Conservation (phyloP, 1,140 invertebrate genomes). For the Eumaeus atala region DNA sequence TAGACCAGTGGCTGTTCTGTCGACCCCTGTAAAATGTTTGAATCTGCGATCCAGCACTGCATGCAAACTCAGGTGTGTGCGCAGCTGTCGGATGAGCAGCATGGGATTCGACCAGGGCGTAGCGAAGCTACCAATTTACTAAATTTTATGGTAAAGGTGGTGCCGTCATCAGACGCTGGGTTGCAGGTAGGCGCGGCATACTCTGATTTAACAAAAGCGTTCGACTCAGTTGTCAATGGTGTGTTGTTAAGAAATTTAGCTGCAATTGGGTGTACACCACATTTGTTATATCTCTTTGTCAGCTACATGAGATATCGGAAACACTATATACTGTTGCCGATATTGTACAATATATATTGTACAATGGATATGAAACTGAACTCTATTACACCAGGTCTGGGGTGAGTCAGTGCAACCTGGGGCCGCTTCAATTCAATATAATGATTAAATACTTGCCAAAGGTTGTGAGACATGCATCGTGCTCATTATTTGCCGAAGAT, state of each 20-base stretch:
- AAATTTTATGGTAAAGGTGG: constrained; percentile 11
- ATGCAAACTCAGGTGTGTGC: constrained; percentile 18
- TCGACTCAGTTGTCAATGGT: neutral
- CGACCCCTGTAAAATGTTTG: constrained; percentile 23
- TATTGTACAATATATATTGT: no score
- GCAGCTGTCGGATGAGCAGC: constrained; percentile 22
- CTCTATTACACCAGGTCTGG: constrained; percentile 3
- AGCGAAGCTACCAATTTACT: constrained; percentile 16
- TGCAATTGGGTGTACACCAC: neutral
- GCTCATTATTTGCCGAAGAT: no score
- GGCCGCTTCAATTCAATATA: neutral
- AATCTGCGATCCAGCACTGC: constrained; percentile 19
- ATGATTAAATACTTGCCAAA: constrained; percentile 1
- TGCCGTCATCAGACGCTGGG: constrained; percentile 16
- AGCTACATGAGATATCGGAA: constrained; percentile 3
- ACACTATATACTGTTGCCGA: no score
- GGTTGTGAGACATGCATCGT: no score
- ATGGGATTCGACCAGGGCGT: constrained; percentile 14
- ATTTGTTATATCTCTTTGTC: constrained; percentile 1
- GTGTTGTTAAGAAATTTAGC: neutral
- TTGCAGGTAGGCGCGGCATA: constrained; percentile 21
- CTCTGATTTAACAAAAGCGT: constrained; percentile 19
- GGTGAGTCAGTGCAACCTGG: constrained; percentile 1
- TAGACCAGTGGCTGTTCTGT: no score
- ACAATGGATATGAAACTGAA: neutral